Percentiles rank a stretch among this genome's conserved stretches.
Conservation (phyloP, 2,888 invertebrate species). For the Dastarcus helophoroides region DNA sequence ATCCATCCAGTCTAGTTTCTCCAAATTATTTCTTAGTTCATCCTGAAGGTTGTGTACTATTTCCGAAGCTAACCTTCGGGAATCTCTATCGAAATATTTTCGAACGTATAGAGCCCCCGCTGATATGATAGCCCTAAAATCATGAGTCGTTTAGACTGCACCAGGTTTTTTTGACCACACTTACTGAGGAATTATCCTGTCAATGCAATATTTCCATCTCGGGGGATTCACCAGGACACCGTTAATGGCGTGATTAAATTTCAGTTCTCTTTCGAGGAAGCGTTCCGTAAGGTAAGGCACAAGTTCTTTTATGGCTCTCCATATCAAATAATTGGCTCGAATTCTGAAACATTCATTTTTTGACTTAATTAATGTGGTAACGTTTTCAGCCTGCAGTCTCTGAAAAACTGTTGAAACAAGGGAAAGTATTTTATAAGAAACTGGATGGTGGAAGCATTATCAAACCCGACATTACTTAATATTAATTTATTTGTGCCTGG, state of each 20-base stretch:
- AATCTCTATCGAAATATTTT: slow-evolving; percentile 67
- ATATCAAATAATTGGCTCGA: slow-evolving; percentile 78
- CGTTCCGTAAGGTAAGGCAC: slow-evolving; percentile 66
- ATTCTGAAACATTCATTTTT: too few species aligned
- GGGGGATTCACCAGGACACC: slow-evolving; percentile 47
- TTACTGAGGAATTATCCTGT: slow-evolving; percentile 44
- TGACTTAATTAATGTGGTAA: too few species aligned
- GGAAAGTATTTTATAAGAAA: too few species aligned
- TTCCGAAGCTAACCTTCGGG: slow-evolving; percentile 65
- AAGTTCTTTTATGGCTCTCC: slow-evolving; percentile 69
- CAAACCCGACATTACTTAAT: too few species aligned
- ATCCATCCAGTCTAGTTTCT: slow-evolving; percentile 81
- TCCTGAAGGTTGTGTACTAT: slow-evolving; percentile 70
- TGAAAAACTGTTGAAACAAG: too few species aligned
- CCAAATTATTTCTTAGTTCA: slow-evolving; percentile 64
- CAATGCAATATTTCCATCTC: slow-evolving; percentile 60
- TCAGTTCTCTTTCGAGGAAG: slow-evolving; percentile 59
- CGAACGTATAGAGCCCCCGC: slow-evolving; percentile 65
- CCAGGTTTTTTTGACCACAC: slow-evolving; percentile 1
- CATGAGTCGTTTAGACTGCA: not conserved
- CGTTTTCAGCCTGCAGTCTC: too few species aligned
- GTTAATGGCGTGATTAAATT: slow-evolving; percentile 61
- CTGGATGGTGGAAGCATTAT: too few species aligned
- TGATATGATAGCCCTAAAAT: slow-evolving; percentile 11
- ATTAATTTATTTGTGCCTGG: too few species aligned